Conservation (phyloP, 2,888 invertebrate genomes). For the Venusia cambrica region DNA sequence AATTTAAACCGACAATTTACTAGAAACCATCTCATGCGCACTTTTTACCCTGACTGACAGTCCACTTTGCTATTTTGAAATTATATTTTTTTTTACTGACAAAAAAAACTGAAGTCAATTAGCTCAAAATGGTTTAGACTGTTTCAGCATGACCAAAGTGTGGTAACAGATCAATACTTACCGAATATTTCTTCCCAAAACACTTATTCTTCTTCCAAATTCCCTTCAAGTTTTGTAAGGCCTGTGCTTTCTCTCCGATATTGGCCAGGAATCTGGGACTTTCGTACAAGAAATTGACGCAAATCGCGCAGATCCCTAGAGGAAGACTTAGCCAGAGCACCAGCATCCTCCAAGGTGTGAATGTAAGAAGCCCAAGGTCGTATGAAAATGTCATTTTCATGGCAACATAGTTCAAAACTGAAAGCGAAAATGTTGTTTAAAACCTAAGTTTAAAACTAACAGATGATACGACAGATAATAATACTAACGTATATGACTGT, state of each 20-base stretch:
- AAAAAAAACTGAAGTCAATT: too few relatives aligned
- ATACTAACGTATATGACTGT: too few relatives aligned
- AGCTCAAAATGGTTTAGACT: too few relatives aligned
- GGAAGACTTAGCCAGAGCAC: conserved; percentile 69
- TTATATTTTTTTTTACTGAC: too few relatives aligned
- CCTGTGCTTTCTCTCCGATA: conserved; percentile 77
- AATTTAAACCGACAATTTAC: too few relatives aligned
- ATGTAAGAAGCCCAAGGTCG: conserved; percentile 36
- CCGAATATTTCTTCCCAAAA: conserved; percentile 31
- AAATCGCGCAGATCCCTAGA: conserved; percentile 75
- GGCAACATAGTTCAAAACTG: conserved; percentile 18
- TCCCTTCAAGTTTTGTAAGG: conserved; percentile 73
- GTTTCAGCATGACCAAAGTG: too few relatives aligned
- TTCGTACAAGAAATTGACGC: conserved; percentile 81
- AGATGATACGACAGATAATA: too few relatives aligned
- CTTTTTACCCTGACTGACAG: too few relatives aligned
- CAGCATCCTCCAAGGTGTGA: conserved; percentile 50
- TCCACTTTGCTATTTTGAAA: too few relatives aligned
- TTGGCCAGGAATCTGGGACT: conserved; percentile 87
- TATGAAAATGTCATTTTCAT: conserved; percentile 25
- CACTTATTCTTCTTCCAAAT: conserved; percentile 79
- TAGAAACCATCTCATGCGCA: too few relatives aligned
- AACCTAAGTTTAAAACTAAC: too few relatives aligned
- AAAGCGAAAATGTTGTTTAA: neutral
- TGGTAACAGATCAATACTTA: conserved; percentile 19